These are phyloP conservation scores for Leptopterna dolabrata DNA, from an alignment of 2,888 invertebrate species.

Conservation along the genomic window DNA sequence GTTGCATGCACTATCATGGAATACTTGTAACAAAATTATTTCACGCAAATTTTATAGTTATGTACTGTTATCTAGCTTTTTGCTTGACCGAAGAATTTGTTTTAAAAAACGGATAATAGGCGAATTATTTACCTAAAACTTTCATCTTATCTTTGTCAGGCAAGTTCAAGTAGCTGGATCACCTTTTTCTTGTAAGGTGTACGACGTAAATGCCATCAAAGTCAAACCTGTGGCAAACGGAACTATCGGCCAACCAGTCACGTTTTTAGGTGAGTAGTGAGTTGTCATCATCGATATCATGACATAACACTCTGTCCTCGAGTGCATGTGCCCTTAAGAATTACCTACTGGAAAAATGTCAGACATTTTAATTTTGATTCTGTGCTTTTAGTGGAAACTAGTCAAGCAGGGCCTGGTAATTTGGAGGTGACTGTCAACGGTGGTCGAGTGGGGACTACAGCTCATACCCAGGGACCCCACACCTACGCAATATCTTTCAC, in stretches of 20 bases:
- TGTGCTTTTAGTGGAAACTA: conserved; percentile 84
- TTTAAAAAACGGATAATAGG: no score
- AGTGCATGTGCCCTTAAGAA: background rate
- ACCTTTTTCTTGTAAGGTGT: conserved; percentile 94
- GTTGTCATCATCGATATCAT: background rate
- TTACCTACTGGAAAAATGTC: no score
- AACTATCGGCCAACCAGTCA: conserved; percentile 89
- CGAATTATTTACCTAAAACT: no score
- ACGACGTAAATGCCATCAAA: conserved; percentile 93
- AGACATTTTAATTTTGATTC: background rate
- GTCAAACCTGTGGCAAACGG: conserved; percentile 91
- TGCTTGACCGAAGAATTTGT: no score
- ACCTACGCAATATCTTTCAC: conserved; percentile 97
- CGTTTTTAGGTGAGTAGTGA: conserved; percentile 79
- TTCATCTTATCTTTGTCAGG: conserved; percentile 64
- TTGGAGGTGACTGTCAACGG: conserved; percentile 98
- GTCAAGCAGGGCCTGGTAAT: conserved; percentile 98
- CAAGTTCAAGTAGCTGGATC: conserved; percentile 88
- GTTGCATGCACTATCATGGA: no score
- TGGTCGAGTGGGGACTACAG: conserved; percentile 95
- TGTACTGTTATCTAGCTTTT: no score
- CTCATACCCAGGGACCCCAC: conserved; percentile 95
- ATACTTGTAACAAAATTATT: no score
- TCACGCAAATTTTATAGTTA: no score
- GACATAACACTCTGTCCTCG: background rate